Evolutionary conservation across 2,797 vertebrate species (phyloP), one percentile per base, ranked within the genome.

Genomic region (Siniperca obscura): DNA sequence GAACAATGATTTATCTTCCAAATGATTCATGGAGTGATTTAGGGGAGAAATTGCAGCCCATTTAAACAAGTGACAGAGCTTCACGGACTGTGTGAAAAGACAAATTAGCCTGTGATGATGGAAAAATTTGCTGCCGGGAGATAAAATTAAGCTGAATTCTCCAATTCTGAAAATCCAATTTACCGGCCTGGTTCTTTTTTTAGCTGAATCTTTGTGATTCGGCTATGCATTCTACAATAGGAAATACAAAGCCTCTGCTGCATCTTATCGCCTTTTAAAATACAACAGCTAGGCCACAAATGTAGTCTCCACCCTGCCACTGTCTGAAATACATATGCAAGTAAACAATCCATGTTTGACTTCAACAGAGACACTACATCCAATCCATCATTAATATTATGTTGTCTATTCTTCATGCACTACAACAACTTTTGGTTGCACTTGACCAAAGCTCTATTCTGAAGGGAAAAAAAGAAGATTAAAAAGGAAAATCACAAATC

Each of bases 1-100:
- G 36, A 82, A 79, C 70, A 57, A 74, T 19, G 56, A 86, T 79
- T 89, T 82, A 82, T 80, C 56, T 55, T 76, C 73, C 56, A 81
- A 88, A 81, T 82, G 42, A 88, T 86, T 89, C 72, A 72, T 80
- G 74, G 71, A 80, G 79, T 78, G 76, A 88, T 88, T 85, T 70
- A 70, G 62, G n/a, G 27, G 62, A 68, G 61, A 69, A 78, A 73
- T 57, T 70, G 55, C 27, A 60, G 82, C 59, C 64, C 76, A 55
- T 86, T 82, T 76, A 55, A 84, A 87, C 74, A 82, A 72, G 57
- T 73, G 86, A 55, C 57, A 48, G 62, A 78, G 65, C 73, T 74
- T 80, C 73, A 76, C 68, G 64, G 59, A 67, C 55, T 60, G 62
- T 78, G 60, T 71, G 68, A 87, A 84, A 66, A 69, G 76, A 84